A percentile compares a stretch with the other conserved stretches of the same genome.
Evolutionary conservation across 1,140 invertebrate species (phyloP).

Genomic region (Cyphomyrmex costatus): DNA sequence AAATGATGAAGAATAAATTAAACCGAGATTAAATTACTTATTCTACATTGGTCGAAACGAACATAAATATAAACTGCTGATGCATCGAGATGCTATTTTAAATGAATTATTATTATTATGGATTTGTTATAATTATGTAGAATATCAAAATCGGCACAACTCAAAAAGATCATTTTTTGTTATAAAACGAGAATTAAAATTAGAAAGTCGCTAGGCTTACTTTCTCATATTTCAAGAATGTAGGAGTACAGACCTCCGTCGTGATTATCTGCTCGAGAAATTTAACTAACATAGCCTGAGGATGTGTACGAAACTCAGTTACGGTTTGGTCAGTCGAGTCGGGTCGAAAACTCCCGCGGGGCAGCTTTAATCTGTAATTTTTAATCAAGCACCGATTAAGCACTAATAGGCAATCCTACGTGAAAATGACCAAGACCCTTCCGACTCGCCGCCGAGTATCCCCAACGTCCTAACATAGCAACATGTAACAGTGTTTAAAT

Average conservation of each 20-base stretch:
- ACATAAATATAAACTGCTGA: too few relatives aligned
- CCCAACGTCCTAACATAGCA: background rate
- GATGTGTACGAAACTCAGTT: slow-evolving; percentile 82
- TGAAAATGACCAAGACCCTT: slow-evolving; percentile 63
- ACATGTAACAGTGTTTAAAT: background rate
- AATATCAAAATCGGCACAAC: too few relatives aligned
- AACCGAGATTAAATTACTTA: too few relatives aligned
- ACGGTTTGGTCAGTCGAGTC: slow-evolving; percentile 81
- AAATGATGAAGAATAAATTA: too few relatives aligned
- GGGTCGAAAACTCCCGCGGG: slow-evolving; percentile 76
- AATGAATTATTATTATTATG: too few relatives aligned
- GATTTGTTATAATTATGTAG: too few relatives aligned
- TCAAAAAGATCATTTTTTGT: too few relatives aligned
- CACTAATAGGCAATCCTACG: slow-evolving; percentile 79
- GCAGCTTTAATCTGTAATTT: slow-evolving; percentile 82
- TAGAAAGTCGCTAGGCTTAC: background rate
- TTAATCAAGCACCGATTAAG: slow-evolving; percentile 80
- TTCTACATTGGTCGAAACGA: too few relatives aligned
- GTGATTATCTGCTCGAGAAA: slow-evolving; percentile 84
- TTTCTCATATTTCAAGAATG: slow-evolving; percentile 25
- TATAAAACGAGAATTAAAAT: background rate
- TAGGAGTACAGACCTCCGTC: slow-evolving; percentile 79
- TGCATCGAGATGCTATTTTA: too few relatives aligned
- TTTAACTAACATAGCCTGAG: slow-evolving; percentile 83
- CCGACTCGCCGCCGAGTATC: slow-evolving; percentile 26